These are phyloP conservation scores for Elaeidobius kamerunicus DNA, from an alignment of 2,888 invertebrate genomes.

Conservation along the genomic window DNA sequence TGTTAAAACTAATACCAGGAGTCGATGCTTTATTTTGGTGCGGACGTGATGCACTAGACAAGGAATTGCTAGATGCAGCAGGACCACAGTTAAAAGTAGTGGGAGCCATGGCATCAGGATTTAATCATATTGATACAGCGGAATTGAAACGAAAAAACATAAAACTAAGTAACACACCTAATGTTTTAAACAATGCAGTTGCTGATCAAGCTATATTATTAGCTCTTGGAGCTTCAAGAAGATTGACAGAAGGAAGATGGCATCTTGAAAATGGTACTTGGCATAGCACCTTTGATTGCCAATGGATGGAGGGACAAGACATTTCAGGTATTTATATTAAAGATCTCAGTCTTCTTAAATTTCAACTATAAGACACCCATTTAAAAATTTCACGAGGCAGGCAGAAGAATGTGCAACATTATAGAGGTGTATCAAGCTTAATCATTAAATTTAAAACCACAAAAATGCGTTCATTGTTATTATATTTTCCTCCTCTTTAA, in stretches of 20 bases:
- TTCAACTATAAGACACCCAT: no score
- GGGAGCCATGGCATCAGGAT: constrained; percentile 82
- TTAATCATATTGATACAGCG: constrained; percentile 74
- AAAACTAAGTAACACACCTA: constrained; percentile 76
- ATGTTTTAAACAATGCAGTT: constrained; percentile 70
- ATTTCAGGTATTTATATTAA: constrained; percentile 52
- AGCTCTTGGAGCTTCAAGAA: constrained; percentile 68
- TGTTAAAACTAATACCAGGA: constrained; percentile 50
- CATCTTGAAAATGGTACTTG: constrained; percentile 66
- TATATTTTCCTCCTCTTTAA: no score
- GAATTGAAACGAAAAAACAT: constrained; percentile 70
- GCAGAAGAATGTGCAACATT: no score
- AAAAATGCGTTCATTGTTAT: no score
- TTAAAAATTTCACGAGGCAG: no score
- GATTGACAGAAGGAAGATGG: constrained; percentile 71
- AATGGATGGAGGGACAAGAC: constrained; percentile 78
- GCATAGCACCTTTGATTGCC: constrained; percentile 52
- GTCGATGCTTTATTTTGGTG: constrained; percentile 61
- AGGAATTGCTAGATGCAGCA: constrained; percentile 41
- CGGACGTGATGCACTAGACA: constrained; percentile 53
- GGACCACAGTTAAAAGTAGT: constrained; percentile 67
- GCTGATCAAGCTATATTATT: constrained; percentile 81
- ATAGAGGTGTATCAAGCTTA: no score
- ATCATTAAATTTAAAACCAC: no score
- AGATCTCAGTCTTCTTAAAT: no score